phyloP scores from a whole-genome alignment of 2,113 vertebrate species.

The Planiliza haematocheilus region DNA sequence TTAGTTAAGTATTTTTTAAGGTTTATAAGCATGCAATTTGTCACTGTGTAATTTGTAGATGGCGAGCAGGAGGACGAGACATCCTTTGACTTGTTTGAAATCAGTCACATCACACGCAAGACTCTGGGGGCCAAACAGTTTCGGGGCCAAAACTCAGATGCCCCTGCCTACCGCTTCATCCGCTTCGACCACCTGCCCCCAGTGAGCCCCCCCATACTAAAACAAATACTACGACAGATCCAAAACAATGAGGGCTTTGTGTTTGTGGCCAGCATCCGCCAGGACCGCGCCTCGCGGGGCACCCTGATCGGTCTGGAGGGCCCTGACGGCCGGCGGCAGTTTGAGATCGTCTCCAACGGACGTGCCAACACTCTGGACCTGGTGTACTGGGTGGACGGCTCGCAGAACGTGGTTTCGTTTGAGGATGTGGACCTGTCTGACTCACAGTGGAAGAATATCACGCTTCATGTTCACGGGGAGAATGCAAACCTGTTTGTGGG shows the following conservation, averaged over 20 bases:
- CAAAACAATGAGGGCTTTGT: slow-evolving; percentile 92
- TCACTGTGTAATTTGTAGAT: slow-evolving; percentile 79
- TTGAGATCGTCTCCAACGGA: slow-evolving; percentile 95
- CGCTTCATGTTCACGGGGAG: slow-evolving; percentile 91
- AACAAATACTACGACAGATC: slow-evolving; percentile 85
- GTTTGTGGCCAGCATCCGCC: slow-evolving; percentile 89
- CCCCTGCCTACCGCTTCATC: slow-evolving; percentile 92
- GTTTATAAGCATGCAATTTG: too few species aligned
- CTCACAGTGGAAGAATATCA: slow-evolving; percentile 96
- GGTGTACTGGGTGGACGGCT: slow-evolving; percentile 89
- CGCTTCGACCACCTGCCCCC: slow-evolving; percentile 95
- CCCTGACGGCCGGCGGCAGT: slow-evolving; percentile 86
- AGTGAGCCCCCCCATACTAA: slow-evolving; percentile 83
- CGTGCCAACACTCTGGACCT: slow-evolving; percentile 94
- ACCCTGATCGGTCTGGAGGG: slow-evolving; percentile 91
- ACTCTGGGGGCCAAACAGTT: slow-evolving; percentile 94
- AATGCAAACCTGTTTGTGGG: slow-evolving; percentile 92
- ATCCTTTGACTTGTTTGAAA: slow-evolving; percentile 90
- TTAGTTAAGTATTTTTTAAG: too few species aligned
- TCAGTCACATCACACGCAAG: slow-evolving; percentile 92
- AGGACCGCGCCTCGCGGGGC: slow-evolving; percentile 91
- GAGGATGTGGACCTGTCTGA: slow-evolving; percentile 96
- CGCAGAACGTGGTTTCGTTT: slow-evolving; percentile 89
- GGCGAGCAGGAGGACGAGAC: slow-evolving; percentile 86
- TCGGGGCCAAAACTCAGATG: slow-evolving; percentile 87